Conservation (phyloP, 2,797 vertebrate genomes). For the Platalea minor region DNA sequence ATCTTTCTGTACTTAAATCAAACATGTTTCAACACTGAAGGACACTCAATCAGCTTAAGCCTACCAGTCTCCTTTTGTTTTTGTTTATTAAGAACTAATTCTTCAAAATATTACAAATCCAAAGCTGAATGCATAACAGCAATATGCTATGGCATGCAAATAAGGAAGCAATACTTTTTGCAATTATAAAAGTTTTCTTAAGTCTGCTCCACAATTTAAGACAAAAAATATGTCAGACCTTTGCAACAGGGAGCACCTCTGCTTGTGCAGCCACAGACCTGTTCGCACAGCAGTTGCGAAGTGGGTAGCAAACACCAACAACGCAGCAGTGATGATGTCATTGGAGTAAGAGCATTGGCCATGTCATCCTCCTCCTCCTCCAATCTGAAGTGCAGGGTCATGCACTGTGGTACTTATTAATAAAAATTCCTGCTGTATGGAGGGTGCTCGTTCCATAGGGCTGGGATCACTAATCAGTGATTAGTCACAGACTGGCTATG, state of each 20-base stretch:
- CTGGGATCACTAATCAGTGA: neutral
- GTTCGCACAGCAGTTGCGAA: neutral
- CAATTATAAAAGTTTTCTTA: neutral
- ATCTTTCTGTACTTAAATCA: neutral
- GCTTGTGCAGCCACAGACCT: neutral
- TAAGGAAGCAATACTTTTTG: neutral
- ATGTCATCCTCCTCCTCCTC: neutral
- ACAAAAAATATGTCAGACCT: neutral
- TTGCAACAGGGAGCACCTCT: neutral
- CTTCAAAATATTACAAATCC: neutral
- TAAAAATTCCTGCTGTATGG: neutral
- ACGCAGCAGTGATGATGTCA: neutral
- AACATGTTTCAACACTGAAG: neutral
- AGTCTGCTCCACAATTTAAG: neutral
- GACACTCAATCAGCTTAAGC: neutral
- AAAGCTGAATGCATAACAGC: neutral
- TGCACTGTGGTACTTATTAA: neutral
- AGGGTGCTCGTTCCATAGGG: neutral
- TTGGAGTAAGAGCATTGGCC: neutral
- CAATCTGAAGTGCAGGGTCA: neutral
- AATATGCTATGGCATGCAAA: neutral
- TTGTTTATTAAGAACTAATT: constrained; percentile 10
- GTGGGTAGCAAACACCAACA: neutral
- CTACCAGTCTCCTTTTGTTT: neutral
- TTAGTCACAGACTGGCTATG: neutral